phyloP scores from a whole-genome alignment of 2,888 invertebrate genomes.

The Notodonta dromedarius region DNA sequence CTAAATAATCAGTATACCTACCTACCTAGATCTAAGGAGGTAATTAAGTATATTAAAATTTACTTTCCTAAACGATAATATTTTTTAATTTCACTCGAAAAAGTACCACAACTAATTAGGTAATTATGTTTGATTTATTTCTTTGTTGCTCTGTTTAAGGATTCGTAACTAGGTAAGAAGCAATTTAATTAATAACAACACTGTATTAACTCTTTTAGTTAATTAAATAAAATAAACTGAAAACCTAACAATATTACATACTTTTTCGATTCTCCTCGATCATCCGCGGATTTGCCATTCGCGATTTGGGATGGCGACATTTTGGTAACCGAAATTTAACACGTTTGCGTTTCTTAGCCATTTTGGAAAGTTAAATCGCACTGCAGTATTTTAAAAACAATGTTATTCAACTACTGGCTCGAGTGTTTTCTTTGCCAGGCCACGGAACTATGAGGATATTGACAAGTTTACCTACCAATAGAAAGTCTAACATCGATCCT shows the following conservation, averaged over 20 bases:
- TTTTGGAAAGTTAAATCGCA: not conserved
- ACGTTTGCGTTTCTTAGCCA: not conserved
- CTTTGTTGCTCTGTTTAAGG: too few relatives aligned
- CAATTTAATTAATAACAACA: too few relatives aligned
- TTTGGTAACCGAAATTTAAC: not conserved
- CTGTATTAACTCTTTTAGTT: too few relatives aligned
- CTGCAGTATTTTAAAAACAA: not conserved
- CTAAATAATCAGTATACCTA: too few relatives aligned
- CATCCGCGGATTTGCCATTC: conserved; percentile 11
- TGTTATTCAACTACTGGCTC: not conserved
- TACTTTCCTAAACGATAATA: too few relatives aligned
- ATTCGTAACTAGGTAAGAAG: too few relatives aligned
- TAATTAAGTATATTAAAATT: too few relatives aligned
- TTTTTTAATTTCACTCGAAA: too few relatives aligned
- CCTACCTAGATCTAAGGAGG: too few relatives aligned
- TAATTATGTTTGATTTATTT: too few relatives aligned
- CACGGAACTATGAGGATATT: not conserved
- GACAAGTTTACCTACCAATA: not conserved
- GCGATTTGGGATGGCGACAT: not conserved
- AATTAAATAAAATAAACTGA: too few relatives aligned
- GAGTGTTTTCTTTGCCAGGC: not conserved
- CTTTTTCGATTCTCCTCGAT: conserved; percentile 2
- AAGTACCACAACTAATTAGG: too few relatives aligned
- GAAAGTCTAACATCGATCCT: conserved; percentile 1
- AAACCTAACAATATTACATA: not conserved